Evolutionary conservation across 2,797 vertebrate genomes (phyloP).

Genomic region (Ficedula albicollis): DNA sequence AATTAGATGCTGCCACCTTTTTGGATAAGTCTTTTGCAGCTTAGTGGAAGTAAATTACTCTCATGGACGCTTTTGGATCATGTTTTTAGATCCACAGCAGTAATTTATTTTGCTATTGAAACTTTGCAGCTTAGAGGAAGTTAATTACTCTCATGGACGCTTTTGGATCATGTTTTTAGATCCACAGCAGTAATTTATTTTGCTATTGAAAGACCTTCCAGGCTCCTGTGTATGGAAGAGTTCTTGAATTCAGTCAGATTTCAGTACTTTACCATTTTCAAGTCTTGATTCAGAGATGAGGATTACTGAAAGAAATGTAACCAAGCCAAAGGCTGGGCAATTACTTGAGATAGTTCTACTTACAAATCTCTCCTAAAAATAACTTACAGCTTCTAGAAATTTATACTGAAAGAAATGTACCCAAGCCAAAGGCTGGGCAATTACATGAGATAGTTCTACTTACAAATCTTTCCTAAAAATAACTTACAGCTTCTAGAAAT

Average conservation of each 20-base stretch:
- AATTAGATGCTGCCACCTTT: background rate
- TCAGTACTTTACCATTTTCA: background rate
- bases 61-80: background rate
- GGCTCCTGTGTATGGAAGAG: background rate
- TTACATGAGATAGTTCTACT: background rate
- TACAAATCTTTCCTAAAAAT: background rate
- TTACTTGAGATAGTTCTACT: background rate
- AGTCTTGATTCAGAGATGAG: background rate
- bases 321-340: background rate
- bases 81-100: background rate
- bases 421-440: background rate
- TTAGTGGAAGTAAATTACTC: background rate
- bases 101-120: background rate
- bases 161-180: background rate
- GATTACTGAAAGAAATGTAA: background rate
- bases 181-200: background rate
- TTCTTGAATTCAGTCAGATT: background rate
- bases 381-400: background rate
- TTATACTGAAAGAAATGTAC: background rate
- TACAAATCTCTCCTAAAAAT: background rate
- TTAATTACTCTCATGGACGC: background rate
- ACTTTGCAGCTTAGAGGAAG: background rate
- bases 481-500: background rate
- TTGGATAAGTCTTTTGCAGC: background rate
- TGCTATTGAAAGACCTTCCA: background rate